A percentile compares a stretch with the other conserved stretches of the same genome.
phyloP scores from a whole-genome alignment of 2,888 invertebrate genomes.

The Brachynemurus nebulosus region DNA sequence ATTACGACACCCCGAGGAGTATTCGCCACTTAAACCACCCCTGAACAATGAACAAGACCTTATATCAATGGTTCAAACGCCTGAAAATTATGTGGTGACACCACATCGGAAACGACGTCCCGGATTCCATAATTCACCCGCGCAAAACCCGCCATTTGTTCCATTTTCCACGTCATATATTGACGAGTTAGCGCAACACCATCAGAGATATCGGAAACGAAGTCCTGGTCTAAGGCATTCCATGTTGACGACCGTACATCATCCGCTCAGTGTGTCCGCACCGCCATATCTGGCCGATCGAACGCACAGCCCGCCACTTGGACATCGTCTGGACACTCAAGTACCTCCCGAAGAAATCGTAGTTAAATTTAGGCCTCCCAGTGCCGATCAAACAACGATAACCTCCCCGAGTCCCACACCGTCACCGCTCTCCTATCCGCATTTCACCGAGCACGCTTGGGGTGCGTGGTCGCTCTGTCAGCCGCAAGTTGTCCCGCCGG shows the following conservation, averaged over 20 bases:
- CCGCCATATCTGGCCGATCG: slow-evolving; percentile 54
- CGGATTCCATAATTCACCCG: slow-evolving; percentile 76
- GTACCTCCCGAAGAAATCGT: slow-evolving; percentile 38
- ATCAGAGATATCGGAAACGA: slow-evolving; percentile 43
- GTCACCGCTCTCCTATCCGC: slow-evolving; percentile 24
- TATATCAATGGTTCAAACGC: slow-evolving; percentile 55
- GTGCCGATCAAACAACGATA: slow-evolving; percentile 48
- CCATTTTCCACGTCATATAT: slow-evolving; percentile 65
- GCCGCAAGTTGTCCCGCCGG: slow-evolving; percentile 38
- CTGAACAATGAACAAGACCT: slow-evolving; percentile 44
- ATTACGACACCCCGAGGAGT: slow-evolving; percentile 51
- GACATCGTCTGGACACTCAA: slow-evolving; percentile 30
- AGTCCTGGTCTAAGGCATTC: slow-evolving; percentile 30
- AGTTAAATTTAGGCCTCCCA: slow-evolving; percentile 50
- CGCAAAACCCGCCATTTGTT: slow-evolving; percentile 76
- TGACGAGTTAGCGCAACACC: slow-evolving; percentile 50
- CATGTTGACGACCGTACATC: slow-evolving; percentile 41
- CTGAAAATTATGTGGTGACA: slow-evolving; percentile 70
- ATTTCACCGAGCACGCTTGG: slow-evolving; percentile 38
- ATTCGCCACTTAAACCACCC: slow-evolving; percentile 48
- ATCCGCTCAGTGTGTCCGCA: slow-evolving; percentile 54
- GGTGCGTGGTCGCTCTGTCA: slow-evolving; percentile 51
- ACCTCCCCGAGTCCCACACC: slow-evolving; percentile 31
- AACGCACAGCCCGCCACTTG: slow-evolving; percentile 42
- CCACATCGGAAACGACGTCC: slow-evolving; percentile 76